A percentile compares a stretch with the other conserved stretches of the same genome.
phyloP scores from a whole-genome alignment of 64 coral and sea anemone species.

The Actinia tenebrosa region DNA sequence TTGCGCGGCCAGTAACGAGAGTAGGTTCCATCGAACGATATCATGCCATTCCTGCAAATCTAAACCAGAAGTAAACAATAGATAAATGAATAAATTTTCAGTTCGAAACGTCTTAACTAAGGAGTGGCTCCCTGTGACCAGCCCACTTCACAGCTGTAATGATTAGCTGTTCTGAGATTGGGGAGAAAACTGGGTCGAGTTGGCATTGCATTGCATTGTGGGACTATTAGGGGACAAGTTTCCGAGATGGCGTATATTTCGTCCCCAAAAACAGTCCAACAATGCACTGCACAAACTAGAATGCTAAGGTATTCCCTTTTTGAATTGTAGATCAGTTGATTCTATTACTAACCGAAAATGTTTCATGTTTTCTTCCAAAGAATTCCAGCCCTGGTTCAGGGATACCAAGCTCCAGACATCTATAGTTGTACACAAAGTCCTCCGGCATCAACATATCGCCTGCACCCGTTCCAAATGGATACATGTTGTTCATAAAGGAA shows the following conservation, averaged over 20 bases:
- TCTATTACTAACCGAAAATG: not conserved
- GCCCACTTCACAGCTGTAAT: no score
- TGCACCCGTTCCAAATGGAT: not conserved
- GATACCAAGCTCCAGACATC: not conserved
- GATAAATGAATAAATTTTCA: no score
- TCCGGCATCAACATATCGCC: not conserved
- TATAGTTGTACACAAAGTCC: not conserved
- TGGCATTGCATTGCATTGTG: no score
- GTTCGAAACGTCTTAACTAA: no score
- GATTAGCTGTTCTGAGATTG: no score
- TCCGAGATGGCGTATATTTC: no score
- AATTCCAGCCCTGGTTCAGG: not conserved
- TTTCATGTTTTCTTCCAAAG: not conserved
- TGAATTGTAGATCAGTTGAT: not conserved
- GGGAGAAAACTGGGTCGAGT: no score
- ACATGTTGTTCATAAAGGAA: not conserved
- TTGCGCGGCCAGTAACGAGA: constrained; percentile 20
- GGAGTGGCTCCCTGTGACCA: no score
- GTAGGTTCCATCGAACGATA: not conserved
- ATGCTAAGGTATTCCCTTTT: not conserved
- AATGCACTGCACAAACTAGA: no score
- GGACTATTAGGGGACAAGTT: no score
- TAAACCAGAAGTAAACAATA: not conserved
- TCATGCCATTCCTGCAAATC: constrained; percentile 40
- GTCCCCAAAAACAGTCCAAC: no score